These are phyloP conservation scores for Acrocera orbiculus DNA, from an alignment of 2,888 invertebrate genomes.

Conservation along the genomic window DNA sequence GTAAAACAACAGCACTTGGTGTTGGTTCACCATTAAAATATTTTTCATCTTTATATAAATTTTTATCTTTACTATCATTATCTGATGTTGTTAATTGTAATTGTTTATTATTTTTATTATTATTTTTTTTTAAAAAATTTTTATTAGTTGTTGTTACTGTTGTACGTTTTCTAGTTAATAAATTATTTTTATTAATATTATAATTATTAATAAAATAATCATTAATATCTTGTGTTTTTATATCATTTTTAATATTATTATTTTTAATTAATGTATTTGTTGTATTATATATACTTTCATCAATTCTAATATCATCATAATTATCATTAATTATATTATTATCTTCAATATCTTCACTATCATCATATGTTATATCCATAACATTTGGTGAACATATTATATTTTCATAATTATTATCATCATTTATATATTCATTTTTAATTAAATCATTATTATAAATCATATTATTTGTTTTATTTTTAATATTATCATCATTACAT, in stretches of 20 bases:
- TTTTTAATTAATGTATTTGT: no score
- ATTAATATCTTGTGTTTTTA: no score
- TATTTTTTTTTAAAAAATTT: no score
- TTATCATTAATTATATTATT: no score
- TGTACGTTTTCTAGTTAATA: no score
- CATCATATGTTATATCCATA: slow-evolving; percentile 6
- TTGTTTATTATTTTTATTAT: not conserved
- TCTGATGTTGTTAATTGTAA: not conserved
- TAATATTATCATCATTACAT: not conserved
- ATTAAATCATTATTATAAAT: slow-evolving; percentile 2
- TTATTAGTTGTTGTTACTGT: no score
- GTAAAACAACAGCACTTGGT: slow-evolving; percentile 14
- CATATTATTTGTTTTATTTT: not conserved
- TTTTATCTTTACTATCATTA: not conserved
- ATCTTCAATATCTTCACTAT: slow-evolving; percentile 5
- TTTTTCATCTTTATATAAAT: not conserved
- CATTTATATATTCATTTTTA: not conserved
- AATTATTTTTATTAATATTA: no score
- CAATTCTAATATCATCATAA: no score
- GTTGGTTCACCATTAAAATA: slow-evolving; percentile 6
- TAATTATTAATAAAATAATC: no score
- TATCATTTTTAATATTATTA: no score
- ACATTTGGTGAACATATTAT: slow-evolving; percentile 14
- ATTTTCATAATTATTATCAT: slow-evolving; percentile 11
- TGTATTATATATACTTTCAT: no score